Evolutionary conservation across 2,797 vertebrate genomes (phyloP).

Genomic region (Enteromius fasciolatus): DNA sequence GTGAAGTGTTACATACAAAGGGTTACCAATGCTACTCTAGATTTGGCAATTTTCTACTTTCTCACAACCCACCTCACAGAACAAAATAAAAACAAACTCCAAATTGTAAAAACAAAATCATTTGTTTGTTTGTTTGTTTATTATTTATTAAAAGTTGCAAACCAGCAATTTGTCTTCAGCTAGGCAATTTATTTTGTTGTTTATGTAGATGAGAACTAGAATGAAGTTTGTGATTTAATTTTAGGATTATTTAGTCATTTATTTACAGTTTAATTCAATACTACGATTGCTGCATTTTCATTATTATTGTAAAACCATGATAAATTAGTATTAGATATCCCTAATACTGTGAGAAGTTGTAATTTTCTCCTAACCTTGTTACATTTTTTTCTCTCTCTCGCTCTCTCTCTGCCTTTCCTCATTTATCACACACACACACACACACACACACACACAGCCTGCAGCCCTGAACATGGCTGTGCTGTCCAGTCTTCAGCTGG

Average conservation of each 20-base stretch:
- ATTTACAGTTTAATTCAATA: no score
- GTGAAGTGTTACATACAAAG: no score
- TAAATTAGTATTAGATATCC: not conserved
- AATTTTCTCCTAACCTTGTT: not conserved
- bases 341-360: not conserved
- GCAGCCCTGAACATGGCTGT: conserved; percentile 70
- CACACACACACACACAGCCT: conserved; percentile 66
- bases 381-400: not conserved
- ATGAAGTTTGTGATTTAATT: not conserved
- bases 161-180: not conserved
- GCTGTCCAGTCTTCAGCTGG: conserved; percentile 81
- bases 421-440: not conserved
- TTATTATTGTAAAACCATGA: not conserved
- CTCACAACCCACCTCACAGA: no score
- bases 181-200: not conserved
- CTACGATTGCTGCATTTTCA: not conserved
- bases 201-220: not conserved
- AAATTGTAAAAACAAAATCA: not conserved
- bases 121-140: not conserved
- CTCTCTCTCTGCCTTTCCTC: not conserved
- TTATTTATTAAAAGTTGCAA: not conserved
- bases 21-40: no score
- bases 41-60: no score
- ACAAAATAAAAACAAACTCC: no score
- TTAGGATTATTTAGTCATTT: not conserved